phyloP scores from a whole-genome alignment of 2,888 invertebrate genomes.

The Chesias legatella region DNA sequence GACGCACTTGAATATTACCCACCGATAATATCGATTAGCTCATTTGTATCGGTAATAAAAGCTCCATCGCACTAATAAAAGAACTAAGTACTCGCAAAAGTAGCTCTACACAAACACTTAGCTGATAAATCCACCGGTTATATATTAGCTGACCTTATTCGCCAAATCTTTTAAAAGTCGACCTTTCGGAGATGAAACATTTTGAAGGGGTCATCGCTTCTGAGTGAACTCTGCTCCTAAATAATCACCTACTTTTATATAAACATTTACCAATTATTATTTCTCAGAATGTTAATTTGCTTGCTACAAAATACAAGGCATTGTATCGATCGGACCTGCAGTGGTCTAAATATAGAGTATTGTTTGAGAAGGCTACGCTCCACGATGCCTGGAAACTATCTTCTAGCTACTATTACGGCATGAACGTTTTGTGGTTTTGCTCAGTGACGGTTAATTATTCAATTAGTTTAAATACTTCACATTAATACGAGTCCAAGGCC shows the following conservation, averaged over 20 bases:
- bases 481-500: constrained; percentile 20
- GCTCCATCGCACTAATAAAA: background rate
- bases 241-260: no score
- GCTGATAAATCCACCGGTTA: constrained; percentile 1
- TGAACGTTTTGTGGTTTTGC: background rate
- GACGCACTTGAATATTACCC: no score
- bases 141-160: constrained; percentile 3
- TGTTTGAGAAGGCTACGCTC: constrained; percentile 5
- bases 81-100: background rate
- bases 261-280: no score
- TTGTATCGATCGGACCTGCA: constrained; percentile 26
- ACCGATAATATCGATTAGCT: constrained; percentile 6
- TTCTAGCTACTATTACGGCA: background rate
- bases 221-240: no score
- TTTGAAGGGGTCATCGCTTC: no score
- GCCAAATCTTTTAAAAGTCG: background rate
- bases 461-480: constrained; percentile 1
- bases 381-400: constrained; percentile 1
- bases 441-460: background rate
- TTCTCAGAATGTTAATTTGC: no score
- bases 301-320: background rate
- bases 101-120: background rate
- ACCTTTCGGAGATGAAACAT: background rate
- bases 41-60: no score
- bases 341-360: constrained; percentile 26